Base-by-base conservation (phyloP, 1,140 invertebrate genomes). In the Pogonomyrmex barbatus region DNA sequence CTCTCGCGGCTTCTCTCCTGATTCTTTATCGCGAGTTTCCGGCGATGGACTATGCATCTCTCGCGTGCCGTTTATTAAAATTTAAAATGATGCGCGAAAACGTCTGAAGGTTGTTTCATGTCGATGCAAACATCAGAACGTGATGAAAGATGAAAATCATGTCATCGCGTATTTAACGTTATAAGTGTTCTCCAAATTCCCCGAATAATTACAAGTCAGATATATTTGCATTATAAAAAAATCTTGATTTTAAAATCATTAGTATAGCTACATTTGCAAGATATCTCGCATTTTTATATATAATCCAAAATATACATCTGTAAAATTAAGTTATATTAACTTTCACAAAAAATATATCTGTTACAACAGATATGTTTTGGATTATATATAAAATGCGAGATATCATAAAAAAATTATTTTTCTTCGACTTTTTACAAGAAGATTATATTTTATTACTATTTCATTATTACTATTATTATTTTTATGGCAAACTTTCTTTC, bases 11-110 rank as follows among this genome's bases (percentile, higher is more conserved):
- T 45, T 67, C 47, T 17, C 14, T 17, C 9, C 63, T 24, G 60
- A 65, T 52, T 10, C 12, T 70, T 42, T 56, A 42, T 56, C 14
- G 5, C 5, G 12, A 52, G n/a, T 9, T n/a, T 52, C 33, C 36
- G 10, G 10, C 10, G 36, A 70, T 47, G 10, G 14, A 81, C 65
- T 78, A 50, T 56, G 78, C 33, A 33, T 47, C 24, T 62, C 33
- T 4, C 52, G 52, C n/a, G 5, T 14, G 8, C 33, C 3, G 17
- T 54, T 12, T 14, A 14, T 45, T 62, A n/a, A 45, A 77, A 42
- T 77, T 77, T 62, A 8, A 36, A 77, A 63, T 24, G 30, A 45
- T 47, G 17, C n/a, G 10, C 14, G 12, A 12, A 60, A 1, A 24
- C 24, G 24, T 30, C 2, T 42, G 3, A 58, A 10, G n/a, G 1